Conservation (phyloP, 2,888 invertebrate species). For the Odontothrips loti region DNA sequence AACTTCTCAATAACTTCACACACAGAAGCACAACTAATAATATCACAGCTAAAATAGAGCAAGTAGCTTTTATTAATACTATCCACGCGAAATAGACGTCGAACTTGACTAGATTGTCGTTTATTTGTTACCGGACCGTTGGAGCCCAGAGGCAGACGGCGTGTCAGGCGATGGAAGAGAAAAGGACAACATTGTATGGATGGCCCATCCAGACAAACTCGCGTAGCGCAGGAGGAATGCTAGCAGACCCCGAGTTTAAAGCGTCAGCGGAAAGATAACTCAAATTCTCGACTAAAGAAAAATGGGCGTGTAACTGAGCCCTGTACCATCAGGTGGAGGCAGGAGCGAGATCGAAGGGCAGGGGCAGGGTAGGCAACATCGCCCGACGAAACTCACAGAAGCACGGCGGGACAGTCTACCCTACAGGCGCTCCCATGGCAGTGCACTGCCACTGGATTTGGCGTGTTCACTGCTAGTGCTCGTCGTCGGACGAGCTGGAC, state of each 20-base stretch:
- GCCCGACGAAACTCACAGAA: not conserved
- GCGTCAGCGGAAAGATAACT: no score
- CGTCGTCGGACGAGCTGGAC: not conserved
- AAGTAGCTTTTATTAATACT: not conserved
- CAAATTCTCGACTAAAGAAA: no score
- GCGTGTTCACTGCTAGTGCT: no score
- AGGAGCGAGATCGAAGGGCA: not conserved
- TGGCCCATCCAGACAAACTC: no score
- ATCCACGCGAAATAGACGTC: not conserved
- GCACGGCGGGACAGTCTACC: not conserved
- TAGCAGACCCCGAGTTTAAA: no score
- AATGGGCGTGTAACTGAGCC: no score
- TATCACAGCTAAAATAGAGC: slow-evolving; percentile 4
- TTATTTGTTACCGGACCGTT: not conserved
- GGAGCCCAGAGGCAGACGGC: not conserved
- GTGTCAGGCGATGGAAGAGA: no score
- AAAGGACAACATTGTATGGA: no score
- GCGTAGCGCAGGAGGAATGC: no score
- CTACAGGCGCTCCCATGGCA: not conserved
- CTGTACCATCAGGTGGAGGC: no score
- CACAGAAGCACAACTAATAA: not conserved
- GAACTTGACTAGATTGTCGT: not conserved
- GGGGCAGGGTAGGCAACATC: not conserved
- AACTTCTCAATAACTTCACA: not conserved
- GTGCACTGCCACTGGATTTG: no score